These are phyloP conservation scores for Ifrita kowaldi DNA, from an alignment of 2,113 vertebrate species.

Conservation along the genomic window DNA sequence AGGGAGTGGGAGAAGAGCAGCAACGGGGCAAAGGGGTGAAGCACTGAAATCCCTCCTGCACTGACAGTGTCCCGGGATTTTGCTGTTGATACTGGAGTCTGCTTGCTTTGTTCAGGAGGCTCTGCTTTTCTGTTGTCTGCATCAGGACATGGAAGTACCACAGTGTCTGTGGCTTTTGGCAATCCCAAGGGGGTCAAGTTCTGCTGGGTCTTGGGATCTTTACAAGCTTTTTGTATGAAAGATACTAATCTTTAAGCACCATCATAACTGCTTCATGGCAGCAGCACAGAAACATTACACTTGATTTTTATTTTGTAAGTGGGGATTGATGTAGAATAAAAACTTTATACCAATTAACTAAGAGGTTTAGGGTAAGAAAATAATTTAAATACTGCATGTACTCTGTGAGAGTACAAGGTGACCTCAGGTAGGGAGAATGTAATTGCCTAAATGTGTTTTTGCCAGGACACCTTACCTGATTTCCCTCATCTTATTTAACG, in stretches of 20 bases:
- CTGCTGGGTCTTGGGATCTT: neutral
- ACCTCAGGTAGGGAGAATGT: neutral
- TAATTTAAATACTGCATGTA: neutral
- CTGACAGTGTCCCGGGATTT: neutral
- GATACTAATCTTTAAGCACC: neutral
- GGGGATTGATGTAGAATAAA: neutral
- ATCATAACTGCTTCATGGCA: neutral
- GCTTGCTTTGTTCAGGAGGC: neutral
- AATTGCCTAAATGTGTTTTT: neutral
- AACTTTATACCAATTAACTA: neutral
- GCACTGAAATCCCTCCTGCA: neutral
- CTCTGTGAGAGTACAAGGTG: neutral
- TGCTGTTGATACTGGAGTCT: neutral
- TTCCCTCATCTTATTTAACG: neutral
- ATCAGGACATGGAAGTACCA: rapidly evolving
- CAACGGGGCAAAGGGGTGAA: neutral
- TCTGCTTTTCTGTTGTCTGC: neutral
- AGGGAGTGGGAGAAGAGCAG: neutral
- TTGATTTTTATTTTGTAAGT: neutral
- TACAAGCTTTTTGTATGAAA: neutral
- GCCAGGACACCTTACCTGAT: neutral
- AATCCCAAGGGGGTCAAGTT: neutral
- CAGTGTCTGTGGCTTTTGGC: neutral
- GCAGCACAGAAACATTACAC: neutral
- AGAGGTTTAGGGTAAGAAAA: neutral